These are phyloP conservation scores for Fulica atra DNA, from an alignment of 2,113 vertebrate genomes.

Conservation along the genomic window DNA sequence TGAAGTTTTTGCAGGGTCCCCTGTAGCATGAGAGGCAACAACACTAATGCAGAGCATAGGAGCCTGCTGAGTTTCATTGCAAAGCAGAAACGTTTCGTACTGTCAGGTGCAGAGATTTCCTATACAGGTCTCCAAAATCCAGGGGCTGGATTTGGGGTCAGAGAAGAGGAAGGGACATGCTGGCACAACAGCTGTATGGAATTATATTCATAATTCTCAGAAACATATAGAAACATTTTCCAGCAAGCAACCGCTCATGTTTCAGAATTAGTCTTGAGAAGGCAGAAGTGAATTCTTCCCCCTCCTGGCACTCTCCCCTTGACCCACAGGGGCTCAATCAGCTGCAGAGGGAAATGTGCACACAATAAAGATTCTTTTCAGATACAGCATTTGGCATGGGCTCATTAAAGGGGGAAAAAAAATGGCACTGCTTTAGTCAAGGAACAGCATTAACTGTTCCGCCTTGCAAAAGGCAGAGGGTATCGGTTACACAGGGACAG, in stretches of 20 bases:
- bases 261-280: slow-evolving; percentile 42
- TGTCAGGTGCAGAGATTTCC: background rate
- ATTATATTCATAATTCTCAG: slow-evolving; percentile 21
- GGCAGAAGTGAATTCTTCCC: background rate
- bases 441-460: background rate
- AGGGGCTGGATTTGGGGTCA: background rate
- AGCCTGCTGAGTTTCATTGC: background rate
- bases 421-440: background rate
- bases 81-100: background rate
- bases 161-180: background rate
- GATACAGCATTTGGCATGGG: background rate
- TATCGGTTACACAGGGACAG: background rate
- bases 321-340: slow-evolving; percentile 34
- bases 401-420: background rate
- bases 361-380: slow-evolving; percentile 29
- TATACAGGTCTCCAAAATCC: background rate
- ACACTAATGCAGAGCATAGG: background rate
- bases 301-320: slow-evolving; percentile 38
- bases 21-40: background rate
- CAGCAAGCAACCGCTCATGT: background rate
- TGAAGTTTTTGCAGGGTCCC: background rate
- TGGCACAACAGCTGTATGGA: slow-evolving; percentile 4
- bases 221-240: background rate
- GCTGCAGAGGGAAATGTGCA: background rate
- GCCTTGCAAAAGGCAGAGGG: background rate